Evolutionary conservation across 2,797 vertebrate species (phyloP), one percentile per base, ranked within the genome.

Genomic region (Poecilia picta): DNA sequence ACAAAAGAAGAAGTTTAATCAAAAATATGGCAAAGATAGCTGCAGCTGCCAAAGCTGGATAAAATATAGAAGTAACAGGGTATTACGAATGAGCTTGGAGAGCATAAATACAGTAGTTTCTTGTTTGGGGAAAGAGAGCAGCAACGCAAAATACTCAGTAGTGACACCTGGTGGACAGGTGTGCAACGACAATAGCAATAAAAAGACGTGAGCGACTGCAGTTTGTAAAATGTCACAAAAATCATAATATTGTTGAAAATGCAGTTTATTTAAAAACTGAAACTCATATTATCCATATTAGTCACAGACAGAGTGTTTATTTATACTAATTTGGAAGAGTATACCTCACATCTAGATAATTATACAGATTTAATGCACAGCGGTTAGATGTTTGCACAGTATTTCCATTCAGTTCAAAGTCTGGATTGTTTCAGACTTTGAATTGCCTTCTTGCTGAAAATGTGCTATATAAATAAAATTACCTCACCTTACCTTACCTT

Each of bases 161-260:
- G 46, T 81, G 85, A 75, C 33, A 0, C 8, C 28, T 84, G 71
- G 45, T 81, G 77, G 78, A 33, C 74, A 87, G 78, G 76, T 84
- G 76, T 70, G 46, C 33, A 80, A 79, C 6, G 6, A 77, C 47
- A 74, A 33, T 7, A 28, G 20, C 18, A 71, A 72, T 8, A 72
- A 15, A 72, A 41, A 33, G 8, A 57, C 20, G 16, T 62, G 33
- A 62, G 31, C 2, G 13, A 64, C 8, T 36, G 18, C 18, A 68
- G 11, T 68, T 11, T 25, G 39, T 39, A 68, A 68, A 10, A 25
- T 41, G 10, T n/a, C 39, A 43, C 20, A 41, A 70, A 70, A 43
- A 10, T 66, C 0, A n/a, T 25, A 43, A 8, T 33, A 70, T 70
- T 12, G 18, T 70, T 41, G 1, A 64, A 31, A 68, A 70, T 43